phyloP scores from a whole-genome alignment of 1,140 invertebrate genomes.

The Drosophila bifasciata region DNA sequence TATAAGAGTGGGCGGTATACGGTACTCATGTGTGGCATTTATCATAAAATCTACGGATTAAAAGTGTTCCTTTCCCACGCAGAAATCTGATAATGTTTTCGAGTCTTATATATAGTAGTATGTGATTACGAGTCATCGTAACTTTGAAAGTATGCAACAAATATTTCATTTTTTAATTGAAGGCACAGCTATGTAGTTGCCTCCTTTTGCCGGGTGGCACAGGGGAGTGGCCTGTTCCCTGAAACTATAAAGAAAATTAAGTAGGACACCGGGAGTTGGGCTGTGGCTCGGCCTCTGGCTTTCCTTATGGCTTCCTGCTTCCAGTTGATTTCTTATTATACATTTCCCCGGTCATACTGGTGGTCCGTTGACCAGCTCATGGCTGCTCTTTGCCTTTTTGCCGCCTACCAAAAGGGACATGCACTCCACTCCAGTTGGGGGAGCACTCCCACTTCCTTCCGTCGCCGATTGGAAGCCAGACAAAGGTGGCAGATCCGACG shows the following conservation, averaged over 20 bases:
- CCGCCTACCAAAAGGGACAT: neutral
- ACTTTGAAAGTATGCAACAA: too few species aligned
- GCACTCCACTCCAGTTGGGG: conserved; percentile 49
- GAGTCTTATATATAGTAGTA: too few species aligned
- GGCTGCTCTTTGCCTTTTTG: conserved; percentile 33
- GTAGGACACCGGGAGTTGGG: conserved; percentile 60
- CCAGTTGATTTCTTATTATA: conserved; percentile 54
- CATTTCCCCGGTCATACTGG: conserved; percentile 44
- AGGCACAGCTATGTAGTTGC: too few species aligned
- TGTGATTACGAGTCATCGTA: too few species aligned
- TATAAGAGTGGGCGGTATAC: too few species aligned
- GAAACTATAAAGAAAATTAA: conserved; percentile 72
- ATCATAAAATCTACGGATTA: too few species aligned
- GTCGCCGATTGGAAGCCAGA: conserved; percentile 9
- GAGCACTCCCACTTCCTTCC: conserved; percentile 57
- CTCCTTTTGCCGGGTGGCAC: too few species aligned
- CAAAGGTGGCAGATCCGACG: conserved; percentile 1
- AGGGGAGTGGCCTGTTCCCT: neutral
- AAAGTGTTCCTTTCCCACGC: too few species aligned
- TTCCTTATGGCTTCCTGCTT: conserved; percentile 19
- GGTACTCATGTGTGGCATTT: too few species aligned
- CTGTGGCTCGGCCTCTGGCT: conserved; percentile 1
- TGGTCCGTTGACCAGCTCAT: conserved; percentile 41
- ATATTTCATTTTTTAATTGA: too few species aligned
- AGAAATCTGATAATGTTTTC: too few species aligned